phyloP scores from a whole-genome alignment of 2,797 vertebrate genomes.

The Melanotaenia parkinsoni region DNA sequence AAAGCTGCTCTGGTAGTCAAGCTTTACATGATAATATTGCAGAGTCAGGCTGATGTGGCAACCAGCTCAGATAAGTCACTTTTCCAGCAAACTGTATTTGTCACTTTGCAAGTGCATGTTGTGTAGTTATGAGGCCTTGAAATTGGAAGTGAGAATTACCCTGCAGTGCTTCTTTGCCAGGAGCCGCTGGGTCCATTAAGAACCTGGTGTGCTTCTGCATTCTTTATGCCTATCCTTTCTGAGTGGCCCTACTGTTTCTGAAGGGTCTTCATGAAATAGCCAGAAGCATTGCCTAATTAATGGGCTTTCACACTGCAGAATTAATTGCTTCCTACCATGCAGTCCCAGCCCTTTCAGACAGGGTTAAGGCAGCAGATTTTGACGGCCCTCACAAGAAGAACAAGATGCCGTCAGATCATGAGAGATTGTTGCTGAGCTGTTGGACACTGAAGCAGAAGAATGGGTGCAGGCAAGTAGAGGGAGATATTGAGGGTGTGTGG shows the following conservation, averaged over 20 bases:
- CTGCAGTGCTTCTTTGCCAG: slow-evolving; percentile 48
- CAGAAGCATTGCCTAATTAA: slow-evolving; percentile 79
- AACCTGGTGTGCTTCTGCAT: slow-evolving; percentile 73
- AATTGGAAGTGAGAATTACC: slow-evolving; percentile 65
- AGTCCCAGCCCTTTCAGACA: slow-evolving; percentile 61
- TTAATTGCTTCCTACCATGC: slow-evolving; percentile 73
- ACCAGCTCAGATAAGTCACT: slow-evolving; percentile 33
- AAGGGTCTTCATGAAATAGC: slow-evolving; percentile 72
- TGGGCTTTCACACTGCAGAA: slow-evolving; percentile 69
- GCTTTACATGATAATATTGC: slow-evolving; percentile 31
- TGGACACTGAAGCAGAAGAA: slow-evolving; percentile 42
- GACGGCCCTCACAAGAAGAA: slow-evolving; percentile 70
- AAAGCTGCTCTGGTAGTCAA: slow-evolving; percentile 9
- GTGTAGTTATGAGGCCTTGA: slow-evolving; percentile 48
- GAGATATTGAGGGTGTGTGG: slow-evolving; percentile 30
- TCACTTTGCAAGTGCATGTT: slow-evolving; percentile 50
- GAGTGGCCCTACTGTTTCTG: slow-evolving; percentile 64
- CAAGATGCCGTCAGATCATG: slow-evolving; percentile 61
- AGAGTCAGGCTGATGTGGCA: slow-evolving; percentile 25
- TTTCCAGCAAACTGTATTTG: slow-evolving; percentile 60
- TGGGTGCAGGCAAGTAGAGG: slow-evolving; percentile 37
- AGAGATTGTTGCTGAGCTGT: slow-evolving; percentile 55
- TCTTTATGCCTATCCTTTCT: slow-evolving; percentile 66
- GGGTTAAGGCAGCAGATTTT: slow-evolving; percentile 60
- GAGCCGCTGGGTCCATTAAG: slow-evolving; percentile 72